Conservation (phyloP, 2,888 invertebrate species). For the Endotricha flammealis region DNA sequence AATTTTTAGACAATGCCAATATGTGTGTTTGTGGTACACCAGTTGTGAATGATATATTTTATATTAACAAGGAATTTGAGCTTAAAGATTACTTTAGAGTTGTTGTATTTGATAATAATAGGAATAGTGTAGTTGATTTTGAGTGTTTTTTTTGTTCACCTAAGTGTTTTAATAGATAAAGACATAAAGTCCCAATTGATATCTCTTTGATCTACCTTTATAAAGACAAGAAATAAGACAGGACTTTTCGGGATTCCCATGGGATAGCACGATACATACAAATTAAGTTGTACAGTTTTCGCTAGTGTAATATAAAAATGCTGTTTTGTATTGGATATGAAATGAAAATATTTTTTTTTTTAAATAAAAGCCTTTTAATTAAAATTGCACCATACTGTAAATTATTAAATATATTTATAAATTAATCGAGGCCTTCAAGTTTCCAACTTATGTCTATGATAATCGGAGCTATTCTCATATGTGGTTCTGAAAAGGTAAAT, state of each 20-base stretch:
- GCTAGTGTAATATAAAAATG: constrained; percentile 5
- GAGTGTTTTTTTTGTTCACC: constrained; percentile 81
- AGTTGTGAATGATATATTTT: constrained; percentile 47
- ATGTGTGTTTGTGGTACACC: constrained; percentile 81
- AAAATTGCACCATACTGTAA: constrained; percentile 1
- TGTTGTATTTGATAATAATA: constrained; percentile 52
- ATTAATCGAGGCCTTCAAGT: constrained; percentile 62
- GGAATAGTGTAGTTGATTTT: constrained; percentile 60
- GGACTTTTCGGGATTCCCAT: too few relatives aligned
- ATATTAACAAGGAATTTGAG: constrained; percentile 47
- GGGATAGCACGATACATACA: too few relatives aligned
- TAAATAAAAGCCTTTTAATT: constrained; percentile 1
- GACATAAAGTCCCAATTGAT: too few relatives aligned
- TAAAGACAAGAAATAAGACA: too few relatives aligned
- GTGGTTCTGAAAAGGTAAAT: constrained; percentile 75
- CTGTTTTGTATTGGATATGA: constrained; percentile 1
- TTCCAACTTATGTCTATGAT: constrained; percentile 77
- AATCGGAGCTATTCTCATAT: constrained; percentile 79
- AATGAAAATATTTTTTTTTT: constrained; percentile 5
- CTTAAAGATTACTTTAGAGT: constrained; percentile 56
- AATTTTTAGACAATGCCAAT: constrained; percentile 78
- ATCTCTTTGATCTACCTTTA: too few relatives aligned
- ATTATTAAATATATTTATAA: constrained; percentile 11
- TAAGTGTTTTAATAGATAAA: constrained; percentile 56
- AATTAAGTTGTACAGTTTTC: too few relatives aligned